Evolutionary conservation across 1,140 invertebrate species (phyloP), one percentile per base, ranked within the genome.

Genomic region (Drosophila lacertosa): DNA sequence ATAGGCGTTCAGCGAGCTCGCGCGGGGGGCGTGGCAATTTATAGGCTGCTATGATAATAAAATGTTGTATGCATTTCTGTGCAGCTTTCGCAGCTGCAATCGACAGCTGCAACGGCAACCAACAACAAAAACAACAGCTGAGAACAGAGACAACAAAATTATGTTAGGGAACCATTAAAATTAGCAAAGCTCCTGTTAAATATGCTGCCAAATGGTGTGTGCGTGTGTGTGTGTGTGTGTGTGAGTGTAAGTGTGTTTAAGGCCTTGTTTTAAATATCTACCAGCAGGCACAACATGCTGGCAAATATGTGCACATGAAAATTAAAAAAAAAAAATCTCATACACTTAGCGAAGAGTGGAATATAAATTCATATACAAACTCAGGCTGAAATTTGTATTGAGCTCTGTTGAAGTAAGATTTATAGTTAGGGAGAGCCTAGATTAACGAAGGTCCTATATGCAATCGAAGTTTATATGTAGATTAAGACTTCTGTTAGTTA

Each of bases 111-210:
- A 74, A 24, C 53, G 67, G 39, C 54, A 60, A 63, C 6, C 22
- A 47, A 29, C n/a, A 9, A 26, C 44, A n/a, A 35, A 3, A 35
- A 35, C n/a, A 5, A 33, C 72, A 74, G 45, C 64, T 13, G 37
- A 54, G 24, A 55, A 40, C 15, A 33, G 35, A 32, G 39, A 16
- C 33, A 60, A 64, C 60, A 66, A 60, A 80, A 81, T 67, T 74
- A 74, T 77, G 81, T 86, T 71, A 50, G 60, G 67, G 69, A 69
- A 62, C 82, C 68, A 54, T 67, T 75, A 64, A 77, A 79, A 86
- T 86, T 81, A 65, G 77, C 77, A 81, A 67, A 68, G 54, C 58
- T 69, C 67, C 64, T 67, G 73, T 68, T 74, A 77, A 84, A 77
- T 74, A 86, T 77, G 48, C 73, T 60, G 57, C 29, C 60, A 65